Conservation (phyloP, 2,113 vertebrate species). For the Cinclus mexicanus region DNA sequence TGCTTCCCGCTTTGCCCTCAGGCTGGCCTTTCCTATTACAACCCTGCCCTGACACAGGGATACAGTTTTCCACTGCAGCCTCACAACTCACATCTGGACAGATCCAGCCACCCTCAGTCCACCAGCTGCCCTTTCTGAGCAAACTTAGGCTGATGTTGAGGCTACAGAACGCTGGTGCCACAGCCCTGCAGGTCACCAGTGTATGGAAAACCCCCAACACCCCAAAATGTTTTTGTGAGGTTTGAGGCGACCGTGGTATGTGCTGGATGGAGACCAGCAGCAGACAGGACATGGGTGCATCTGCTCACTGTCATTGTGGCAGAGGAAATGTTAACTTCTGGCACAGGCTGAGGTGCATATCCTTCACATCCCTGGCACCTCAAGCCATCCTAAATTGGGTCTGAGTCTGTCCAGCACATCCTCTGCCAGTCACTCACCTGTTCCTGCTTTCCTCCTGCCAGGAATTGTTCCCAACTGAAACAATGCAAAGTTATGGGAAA, state of each 20-base stretch:
- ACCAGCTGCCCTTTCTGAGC: not conserved
- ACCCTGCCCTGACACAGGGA: not conserved
- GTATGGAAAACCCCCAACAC: not conserved
- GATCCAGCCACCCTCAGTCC: not conserved
- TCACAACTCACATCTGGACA: not conserved
- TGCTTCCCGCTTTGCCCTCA: not conserved
- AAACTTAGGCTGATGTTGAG: not conserved
- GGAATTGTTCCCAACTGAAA: not conserved
- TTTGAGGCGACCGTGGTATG: not conserved
- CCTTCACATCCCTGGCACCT: not conserved
- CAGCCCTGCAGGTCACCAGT: not conserved
- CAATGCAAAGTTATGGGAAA: not conserved
- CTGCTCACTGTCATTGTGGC: fast-evolving
- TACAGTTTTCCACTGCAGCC: not conserved
- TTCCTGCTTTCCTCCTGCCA: not conserved
- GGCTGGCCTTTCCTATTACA: conserved; percentile 30
- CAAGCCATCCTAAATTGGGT: not conserved
- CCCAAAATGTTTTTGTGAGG: not conserved
- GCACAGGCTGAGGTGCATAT: not conserved
- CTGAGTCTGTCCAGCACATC: not conserved
- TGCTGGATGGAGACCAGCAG: not conserved
- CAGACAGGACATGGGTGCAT: not conserved
- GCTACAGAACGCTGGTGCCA: not conserved
- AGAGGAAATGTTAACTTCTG: not conserved
- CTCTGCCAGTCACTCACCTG: not conserved